Evolutionary conservation across 2,888 invertebrate genomes (phyloP), one percentile per base, ranked within the genome.

Genomic region (Lepidocyrtoides sp.): DNA sequence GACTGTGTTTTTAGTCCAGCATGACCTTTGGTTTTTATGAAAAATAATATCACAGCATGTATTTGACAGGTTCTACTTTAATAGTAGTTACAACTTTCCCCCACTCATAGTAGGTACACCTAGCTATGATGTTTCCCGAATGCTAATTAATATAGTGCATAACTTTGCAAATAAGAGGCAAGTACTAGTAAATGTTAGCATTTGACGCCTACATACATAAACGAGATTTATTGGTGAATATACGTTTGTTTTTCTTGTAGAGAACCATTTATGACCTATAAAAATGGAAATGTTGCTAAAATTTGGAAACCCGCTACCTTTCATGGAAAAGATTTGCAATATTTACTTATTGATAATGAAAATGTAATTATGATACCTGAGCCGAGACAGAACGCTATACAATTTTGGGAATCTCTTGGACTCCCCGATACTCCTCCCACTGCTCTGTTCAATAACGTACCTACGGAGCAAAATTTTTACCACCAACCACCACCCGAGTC

Each of bases 391-490:
- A 48, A 81, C 8, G 90, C 75, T 32, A 87, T 90, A 12, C 20
- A 83, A 57, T 90, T 92, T 36, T 92, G 92, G 92, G 88, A 87
- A 51, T 75, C 87, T 17, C 54, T 92, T 2, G 92, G 90, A 12
- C 60, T 92, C 0, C 51, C 82, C 7, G 92, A 92, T 29, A 79
- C 90, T 26, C 85, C 89, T 12, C 66, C 36, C 3, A 89, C 57
- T 0, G 36, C 23, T 14, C 20, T 44, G 8, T 17, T 29, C 44
- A 32, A 36, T 23, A 14, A 51, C 29, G 32, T 54, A 17, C 20
- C 57, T 63, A 12, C 5, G 36, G 32, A 26, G 44, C 75, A 75
- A 23, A 3, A 75, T 12, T n/a, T 66, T 32, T 32, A 12, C 8
- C 41, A 36, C 12, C 23, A 5, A 23, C 1, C 17, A 57, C 20